Evolutionary conservation across 1,140 invertebrate genomes (phyloP).

Genomic region (Drosophila eugracilis): DNA sequence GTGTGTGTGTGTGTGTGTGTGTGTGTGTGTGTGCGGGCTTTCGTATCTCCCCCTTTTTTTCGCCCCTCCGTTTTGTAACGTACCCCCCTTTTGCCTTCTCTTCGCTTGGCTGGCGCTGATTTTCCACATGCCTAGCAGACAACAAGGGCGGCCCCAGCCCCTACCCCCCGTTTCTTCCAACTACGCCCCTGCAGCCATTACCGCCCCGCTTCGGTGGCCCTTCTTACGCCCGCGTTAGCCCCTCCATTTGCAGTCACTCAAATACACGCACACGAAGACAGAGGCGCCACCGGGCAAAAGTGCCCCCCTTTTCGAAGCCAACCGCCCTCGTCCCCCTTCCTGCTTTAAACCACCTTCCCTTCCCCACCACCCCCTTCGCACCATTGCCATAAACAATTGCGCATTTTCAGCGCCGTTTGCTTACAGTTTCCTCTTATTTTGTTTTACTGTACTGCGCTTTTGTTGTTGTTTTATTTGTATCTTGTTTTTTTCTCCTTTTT

Average conservation of each 20-base stretch:
- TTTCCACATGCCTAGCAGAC: conserved; percentile 79
- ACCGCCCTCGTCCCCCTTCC: background rate
- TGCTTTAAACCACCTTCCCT: too few species aligned
- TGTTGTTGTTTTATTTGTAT: conserved; percentile 20
- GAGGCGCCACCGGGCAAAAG: conserved; percentile 32
- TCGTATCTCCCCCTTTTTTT: background rate
- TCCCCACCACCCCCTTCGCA: too few species aligned
- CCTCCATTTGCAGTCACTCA: conserved; percentile 7
- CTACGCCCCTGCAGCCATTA: conserved; percentile 27
- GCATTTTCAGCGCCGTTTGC: conserved; percentile 80
- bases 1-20: conserved; percentile 23
- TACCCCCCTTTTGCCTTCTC: conserved; percentile 1
- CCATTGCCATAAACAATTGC: conserved; percentile 72
- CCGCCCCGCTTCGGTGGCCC: background rate
- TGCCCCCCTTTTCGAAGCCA: background rate
- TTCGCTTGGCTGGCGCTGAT: conserved; percentile 71
- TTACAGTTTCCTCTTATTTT: conserved; percentile 69
- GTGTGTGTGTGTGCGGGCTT: conserved; percentile 22
- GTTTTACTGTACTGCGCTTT: conserved; percentile 23
- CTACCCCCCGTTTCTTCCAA: background rate
- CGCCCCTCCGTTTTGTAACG: background rate
- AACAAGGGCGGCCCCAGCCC: conserved; percentile 45
- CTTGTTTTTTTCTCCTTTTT: conserved; percentile 31
- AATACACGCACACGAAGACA: conserved; percentile 17
- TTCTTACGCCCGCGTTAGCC: background rate